Base-by-base conservation (phyloP, 2,888 invertebrate genomes). In the Orchestes rusci region DNA sequence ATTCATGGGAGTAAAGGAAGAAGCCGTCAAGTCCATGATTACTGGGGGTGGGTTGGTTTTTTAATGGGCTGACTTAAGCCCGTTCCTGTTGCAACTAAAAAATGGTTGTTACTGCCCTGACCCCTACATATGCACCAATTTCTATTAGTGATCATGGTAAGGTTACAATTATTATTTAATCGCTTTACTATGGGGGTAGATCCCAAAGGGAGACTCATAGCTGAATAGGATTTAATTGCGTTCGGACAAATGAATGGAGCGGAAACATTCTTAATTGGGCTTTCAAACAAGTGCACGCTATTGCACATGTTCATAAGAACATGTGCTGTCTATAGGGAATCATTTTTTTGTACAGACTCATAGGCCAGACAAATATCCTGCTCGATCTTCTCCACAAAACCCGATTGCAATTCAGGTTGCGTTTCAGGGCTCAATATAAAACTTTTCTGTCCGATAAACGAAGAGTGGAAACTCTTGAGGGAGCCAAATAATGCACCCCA, bases 131-230 rank as follows among this genome's bases (percentile, higher is more conserved):
- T 57, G 54, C 54, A 59, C 57, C 42, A 43, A 53, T 57, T 56
- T 57, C 59, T 58, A 59, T 63, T 62, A 59, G 56, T 58, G 48
- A 59, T 62, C 62, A 63, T 59, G 58, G 59, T 60, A 49, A 59
- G 59, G 59, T 62, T 60, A 57, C 64, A 64, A 65, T 65, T 64
- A 65, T n/a, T n/a, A n/a, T 62, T 62, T 62, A 63, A 65, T 65
- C 63, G 63, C 56, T 46, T 46, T 40, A 19, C 20, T 12, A 33
- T 23, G 34, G 23, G 46, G 42, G 46, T 46, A 39, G 46, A 35
- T 34, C 23, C 42, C 35, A 28, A 18, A 30, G 35, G 40, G 33
- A 33, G 5, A 34, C 35, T n/a, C 35, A 18, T 35, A 27, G 27
- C 18, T 42, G 35, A 42, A 42, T 42, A 34, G 18, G 18, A 13